Base-by-base conservation (phyloP, 2,797 vertebrate species). In the Agapornis canus region DNA sequence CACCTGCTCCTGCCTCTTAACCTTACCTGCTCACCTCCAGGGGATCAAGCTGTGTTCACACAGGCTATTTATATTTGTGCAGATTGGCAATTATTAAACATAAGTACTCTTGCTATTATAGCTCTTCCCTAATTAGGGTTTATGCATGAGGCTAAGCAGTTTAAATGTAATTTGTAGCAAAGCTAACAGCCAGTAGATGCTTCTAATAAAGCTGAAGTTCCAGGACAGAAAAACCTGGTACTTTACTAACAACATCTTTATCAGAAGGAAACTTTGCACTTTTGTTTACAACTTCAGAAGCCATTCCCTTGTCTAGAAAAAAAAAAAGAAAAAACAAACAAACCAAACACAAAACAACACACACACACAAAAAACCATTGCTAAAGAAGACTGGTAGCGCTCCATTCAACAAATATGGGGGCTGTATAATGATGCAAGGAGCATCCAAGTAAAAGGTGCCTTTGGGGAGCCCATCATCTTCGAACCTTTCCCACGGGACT, bases 51-150 rank as follows among this genome's bases (percentile, higher is more conserved):
- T 4, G 0, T 4, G 11, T 10, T 80, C 70, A 13, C 32, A 1
- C 1, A 4, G 47, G 47, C 37, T 89, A 48, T 90, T 93, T 59
- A 14, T 77, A 37, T 65, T 77, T 27, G 47, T 64, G 39, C n/a
- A 71, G 60, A 80, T n/a, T 71, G 76, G 86, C 82, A 94, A 77
- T 89, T 91, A 79, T 69, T 52, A 81, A 89, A 72, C 21, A 3
- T 22, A 37, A 91, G 81, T 40, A 69, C 47, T 83, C 48, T 51
- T 9, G 71, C 60, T 47, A 1, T 76, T 65, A 15, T 1, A 43
- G 77, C 54, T 88, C 69, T 92, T 45, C 73, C 51, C 82, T 91
- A 43, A 0, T 76, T 66, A 32, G 65, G 82, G 54, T 65, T 94
- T 47, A 7, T 42, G n/a, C 51, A n/a, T 0, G 47, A 92, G 73